phyloP scores from a whole-genome alignment of 2,113 vertebrate species.

The Rhegmatorhina hoffmannsi region DNA sequence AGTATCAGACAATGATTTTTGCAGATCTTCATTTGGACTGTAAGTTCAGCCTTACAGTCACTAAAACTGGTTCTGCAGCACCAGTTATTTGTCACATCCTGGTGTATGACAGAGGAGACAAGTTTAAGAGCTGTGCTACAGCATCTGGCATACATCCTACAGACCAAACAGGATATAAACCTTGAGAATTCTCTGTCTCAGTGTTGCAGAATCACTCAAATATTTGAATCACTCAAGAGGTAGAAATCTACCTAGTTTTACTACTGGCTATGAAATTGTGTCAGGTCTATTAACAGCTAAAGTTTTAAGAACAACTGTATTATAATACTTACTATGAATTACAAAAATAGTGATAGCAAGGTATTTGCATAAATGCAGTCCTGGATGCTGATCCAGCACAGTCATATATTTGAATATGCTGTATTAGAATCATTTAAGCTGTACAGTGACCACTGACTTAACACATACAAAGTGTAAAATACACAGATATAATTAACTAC shows the following conservation, averaged over 20 bases:
- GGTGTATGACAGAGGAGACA: not conserved
- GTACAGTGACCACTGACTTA: not conserved
- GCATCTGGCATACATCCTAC: not conserved
- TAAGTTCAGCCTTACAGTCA: not conserved
- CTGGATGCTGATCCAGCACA: not conserved
- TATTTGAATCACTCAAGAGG: not conserved
- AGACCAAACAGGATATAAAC: not conserved
- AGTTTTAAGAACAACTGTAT: not conserved
- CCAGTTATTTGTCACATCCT: not conserved
- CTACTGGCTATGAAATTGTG: not conserved
- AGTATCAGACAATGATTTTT: not conserved
- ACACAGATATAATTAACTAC: not conserved
- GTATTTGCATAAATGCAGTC: not conserved
- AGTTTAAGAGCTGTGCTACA: not conserved
- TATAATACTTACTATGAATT: not conserved
- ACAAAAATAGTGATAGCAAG: not conserved
- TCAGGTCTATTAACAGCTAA: not conserved
- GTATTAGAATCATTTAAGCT: not conserved
- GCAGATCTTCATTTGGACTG: not conserved
- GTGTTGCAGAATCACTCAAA: not conserved
- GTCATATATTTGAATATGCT: not conserved
- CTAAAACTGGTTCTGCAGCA: not conserved
- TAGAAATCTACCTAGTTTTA: not conserved
- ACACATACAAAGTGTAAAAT: not conserved
- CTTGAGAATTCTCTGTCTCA: not conserved